Percentiles rank a stretch among this genome's conserved stretches.
Conservation (phyloP, 2,888 invertebrate species). For the Folsomia candida region DNA sequence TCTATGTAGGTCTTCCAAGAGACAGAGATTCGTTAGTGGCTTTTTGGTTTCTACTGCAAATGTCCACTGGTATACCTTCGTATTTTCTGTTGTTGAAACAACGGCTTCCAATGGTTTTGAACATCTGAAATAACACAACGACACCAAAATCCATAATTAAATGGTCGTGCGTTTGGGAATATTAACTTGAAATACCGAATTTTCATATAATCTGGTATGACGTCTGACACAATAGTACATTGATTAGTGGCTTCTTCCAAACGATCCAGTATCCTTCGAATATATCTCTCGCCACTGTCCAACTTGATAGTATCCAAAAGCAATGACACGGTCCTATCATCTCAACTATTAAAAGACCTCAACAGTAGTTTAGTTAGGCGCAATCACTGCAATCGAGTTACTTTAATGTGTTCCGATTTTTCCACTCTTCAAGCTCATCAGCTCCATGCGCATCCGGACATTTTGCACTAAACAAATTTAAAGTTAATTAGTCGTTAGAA, state of each 20-base stretch:
- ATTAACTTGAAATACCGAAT: slow-evolving; percentile 40
- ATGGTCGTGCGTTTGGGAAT: background rate
- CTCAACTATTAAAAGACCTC: too few species aligned
- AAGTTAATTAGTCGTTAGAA: too few species aligned
- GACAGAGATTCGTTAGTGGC: slow-evolving; percentile 39
- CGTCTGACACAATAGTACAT: slow-evolving; percentile 34
- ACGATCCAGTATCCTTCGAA: slow-evolving; percentile 31
- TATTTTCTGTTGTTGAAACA: slow-evolving; percentile 36
- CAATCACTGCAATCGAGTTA: slow-evolving; percentile 23
- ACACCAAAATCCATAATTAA: background rate
- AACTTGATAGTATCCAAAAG: slow-evolving; percentile 30
- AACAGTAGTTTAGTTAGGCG: slow-evolving; percentile 7
- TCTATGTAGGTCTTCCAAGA: slow-evolving; percentile 47
- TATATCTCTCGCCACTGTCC: slow-evolving; percentile 34
- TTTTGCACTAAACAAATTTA: too few species aligned
- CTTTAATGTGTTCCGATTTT: slow-evolving; percentile 55
- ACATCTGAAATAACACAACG: slow-evolving; percentile 37
- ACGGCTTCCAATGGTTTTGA: slow-evolving; percentile 35
- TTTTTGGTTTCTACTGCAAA: slow-evolving; percentile 40
- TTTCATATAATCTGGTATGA: slow-evolving; percentile 28
- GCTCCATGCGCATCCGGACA: slow-evolving; percentile 73
- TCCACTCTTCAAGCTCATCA: slow-evolving; percentile 72
- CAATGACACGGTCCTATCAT: slow-evolving; percentile 28
- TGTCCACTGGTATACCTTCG: slow-evolving; percentile 44
- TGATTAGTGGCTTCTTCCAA: slow-evolving; percentile 27